These are phyloP conservation scores for Helarctos malayanus DNA, from an alignment of 2,797 vertebrate species.

Conservation along the genomic window DNA sequence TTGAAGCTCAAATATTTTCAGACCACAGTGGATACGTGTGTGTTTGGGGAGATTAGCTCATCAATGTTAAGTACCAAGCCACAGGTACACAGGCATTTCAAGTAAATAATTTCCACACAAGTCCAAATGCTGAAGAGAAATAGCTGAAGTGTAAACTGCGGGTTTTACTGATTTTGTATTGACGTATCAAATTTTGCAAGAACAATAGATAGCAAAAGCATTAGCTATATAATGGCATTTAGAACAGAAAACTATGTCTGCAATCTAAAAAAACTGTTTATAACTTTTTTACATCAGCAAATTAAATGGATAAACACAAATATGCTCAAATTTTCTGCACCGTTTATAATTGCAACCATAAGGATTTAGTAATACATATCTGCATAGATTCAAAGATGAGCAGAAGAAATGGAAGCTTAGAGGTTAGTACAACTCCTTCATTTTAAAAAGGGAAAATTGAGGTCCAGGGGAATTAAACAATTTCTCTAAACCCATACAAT, in stretches of 20 bases:
- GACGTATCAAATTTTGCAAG: conserved; percentile 27
- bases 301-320: conserved; percentile 51
- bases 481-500: background rate
- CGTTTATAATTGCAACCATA: background rate
- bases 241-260: conserved; percentile 8
- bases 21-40: background rate
- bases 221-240: background rate
- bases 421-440: background rate
- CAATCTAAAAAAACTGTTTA: background rate
- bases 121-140: background rate
- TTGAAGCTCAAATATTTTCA: background rate
- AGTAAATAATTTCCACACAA: conserved; percentile 8
- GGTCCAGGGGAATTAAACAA: background rate
- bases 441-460: conserved; percentile 1
- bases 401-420: background rate
- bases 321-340: conserved; percentile 31
- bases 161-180: conserved; percentile 44
- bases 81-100: background rate
- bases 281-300: conserved; percentile 57
- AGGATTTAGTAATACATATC: background rate
- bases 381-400: background rate
- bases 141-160: conserved; percentile 4
- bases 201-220: conserved; percentile 57
- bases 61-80: background rate
- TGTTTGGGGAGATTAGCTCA: background rate